Conservation (phyloP, 2,888 invertebrate genomes). For the Eupithecia inturbata region DNA sequence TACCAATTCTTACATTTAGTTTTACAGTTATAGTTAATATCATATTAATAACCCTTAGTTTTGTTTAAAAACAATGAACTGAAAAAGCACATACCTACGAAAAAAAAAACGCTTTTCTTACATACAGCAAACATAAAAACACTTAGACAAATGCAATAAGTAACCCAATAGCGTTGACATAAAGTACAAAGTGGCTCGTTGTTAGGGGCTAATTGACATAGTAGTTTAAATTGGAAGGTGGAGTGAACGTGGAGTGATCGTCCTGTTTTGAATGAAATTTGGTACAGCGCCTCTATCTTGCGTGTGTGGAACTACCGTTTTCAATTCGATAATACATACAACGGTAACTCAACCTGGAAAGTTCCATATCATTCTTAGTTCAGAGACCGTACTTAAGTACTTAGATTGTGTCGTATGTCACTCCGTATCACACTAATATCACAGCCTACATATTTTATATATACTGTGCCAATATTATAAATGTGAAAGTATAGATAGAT, state of each 20-base stretch:
- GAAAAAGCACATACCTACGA: not conserved
- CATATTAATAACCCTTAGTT: too few species aligned
- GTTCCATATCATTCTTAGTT: not conserved
- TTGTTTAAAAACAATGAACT: not conserved
- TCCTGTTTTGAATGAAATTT: not conserved
- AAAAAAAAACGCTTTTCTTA: not conserved
- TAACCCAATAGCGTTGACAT: conserved; percentile 11
- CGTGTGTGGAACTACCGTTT: not conserved
- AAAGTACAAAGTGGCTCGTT: not conserved
- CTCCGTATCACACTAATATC: too few species aligned
- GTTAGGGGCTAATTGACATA: conserved; percentile 5
- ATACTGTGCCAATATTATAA: too few species aligned
- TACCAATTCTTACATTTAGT: too few species aligned
- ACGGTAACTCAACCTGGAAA: not conserved
- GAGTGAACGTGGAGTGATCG: not conserved
- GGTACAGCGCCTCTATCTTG: not conserved
- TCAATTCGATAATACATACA: not conserved
- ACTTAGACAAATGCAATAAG: conserved; percentile 9
- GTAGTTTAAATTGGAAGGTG: not conserved
- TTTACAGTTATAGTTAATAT: too few species aligned
- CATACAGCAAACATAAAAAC: not conserved
- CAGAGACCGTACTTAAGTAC: not conserved
- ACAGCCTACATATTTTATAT: too few species aligned
- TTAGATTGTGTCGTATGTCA: not conserved
- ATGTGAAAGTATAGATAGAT: too few species aligned